Evolutionary conservation across 2,797 vertebrate genomes (phyloP).

Genomic region (Staurois parvus): DNA sequence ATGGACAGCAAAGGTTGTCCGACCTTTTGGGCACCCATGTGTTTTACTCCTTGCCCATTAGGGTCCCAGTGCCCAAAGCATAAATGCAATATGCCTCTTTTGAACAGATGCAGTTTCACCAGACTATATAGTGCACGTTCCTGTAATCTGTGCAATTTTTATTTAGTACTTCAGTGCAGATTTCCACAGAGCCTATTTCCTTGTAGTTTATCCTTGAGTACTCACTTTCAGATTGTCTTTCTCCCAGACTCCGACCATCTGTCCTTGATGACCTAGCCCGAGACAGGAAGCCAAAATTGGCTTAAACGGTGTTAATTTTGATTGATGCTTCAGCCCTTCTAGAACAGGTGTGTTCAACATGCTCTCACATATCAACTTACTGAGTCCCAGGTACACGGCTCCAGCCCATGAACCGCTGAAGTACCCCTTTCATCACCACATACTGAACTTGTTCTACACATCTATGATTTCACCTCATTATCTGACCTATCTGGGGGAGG

Average conservation of each 20-base stretch:
- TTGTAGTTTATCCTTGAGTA: neutral
- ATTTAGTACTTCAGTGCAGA: no score
- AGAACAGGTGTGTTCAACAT: slow-evolving; percentile 58
- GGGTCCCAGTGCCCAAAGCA: no score
- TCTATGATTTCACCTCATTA: slow-evolving; percentile 17
- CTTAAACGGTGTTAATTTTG: slow-evolving; percentile 61
- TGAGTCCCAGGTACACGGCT: slow-evolving; percentile 54
- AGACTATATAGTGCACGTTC: no score
- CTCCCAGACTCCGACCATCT: slow-evolving; percentile 44
- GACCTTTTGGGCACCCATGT: no score
- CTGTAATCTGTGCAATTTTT: no score
- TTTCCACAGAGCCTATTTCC: neutral
- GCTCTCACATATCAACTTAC: slow-evolving; percentile 51
- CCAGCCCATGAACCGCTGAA: slow-evolving; percentile 24
- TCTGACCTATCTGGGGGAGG: slow-evolving; percentile 1
- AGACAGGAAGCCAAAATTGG: slow-evolving; percentile 63
- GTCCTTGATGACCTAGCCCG: slow-evolving; percentile 50
- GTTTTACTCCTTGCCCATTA: no score
- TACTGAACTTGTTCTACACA: slow-evolving; percentile 20
- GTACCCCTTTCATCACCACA: slow-evolving; percentile 51
- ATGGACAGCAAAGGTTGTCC: no score
- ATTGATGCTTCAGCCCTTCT: slow-evolving; percentile 48
- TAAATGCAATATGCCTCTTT: no score
- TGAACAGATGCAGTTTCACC: no score
- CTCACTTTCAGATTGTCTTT: neutral